Conservation (phyloP, 2,797 vertebrate genomes). For the Hydrophis major region DNA sequence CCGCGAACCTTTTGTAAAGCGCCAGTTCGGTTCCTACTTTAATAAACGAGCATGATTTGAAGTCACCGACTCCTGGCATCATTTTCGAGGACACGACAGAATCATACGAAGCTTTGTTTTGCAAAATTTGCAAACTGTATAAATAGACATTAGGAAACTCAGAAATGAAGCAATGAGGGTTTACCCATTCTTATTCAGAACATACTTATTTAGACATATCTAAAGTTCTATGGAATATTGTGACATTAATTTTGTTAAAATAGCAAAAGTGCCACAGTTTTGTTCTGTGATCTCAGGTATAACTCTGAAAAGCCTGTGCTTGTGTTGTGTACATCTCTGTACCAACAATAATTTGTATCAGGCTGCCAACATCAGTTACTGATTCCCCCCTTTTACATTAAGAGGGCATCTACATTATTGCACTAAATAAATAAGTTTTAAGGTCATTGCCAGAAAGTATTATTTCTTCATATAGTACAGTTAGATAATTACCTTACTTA, state of each 20-base stretch:
- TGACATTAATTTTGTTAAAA: neutral
- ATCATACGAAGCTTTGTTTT: neutral
- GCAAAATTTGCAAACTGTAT: neutral
- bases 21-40: too few species aligned
- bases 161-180: neutral
- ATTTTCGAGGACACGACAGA: too few species aligned
- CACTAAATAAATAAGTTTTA: neutral
- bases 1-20: too few species aligned
- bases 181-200: neutral
- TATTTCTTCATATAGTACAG: neutral
- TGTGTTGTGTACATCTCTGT: neutral
- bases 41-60: too few species aligned
- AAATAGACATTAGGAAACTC: neutral
- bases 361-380: neutral
- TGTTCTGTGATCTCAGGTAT: neutral
- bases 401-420: neutral
- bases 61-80: too few species aligned
- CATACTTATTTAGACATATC: neutral
- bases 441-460: neutral
- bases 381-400: neutral
- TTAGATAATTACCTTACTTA: neutral
- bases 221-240: neutral
- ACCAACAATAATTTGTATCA: neutral
- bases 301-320: neutral
- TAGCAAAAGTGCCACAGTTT: neutral